Evolutionary conservation across 2,888 invertebrate species (phyloP).

Genomic region (Caenorhabditis afra): DNA sequence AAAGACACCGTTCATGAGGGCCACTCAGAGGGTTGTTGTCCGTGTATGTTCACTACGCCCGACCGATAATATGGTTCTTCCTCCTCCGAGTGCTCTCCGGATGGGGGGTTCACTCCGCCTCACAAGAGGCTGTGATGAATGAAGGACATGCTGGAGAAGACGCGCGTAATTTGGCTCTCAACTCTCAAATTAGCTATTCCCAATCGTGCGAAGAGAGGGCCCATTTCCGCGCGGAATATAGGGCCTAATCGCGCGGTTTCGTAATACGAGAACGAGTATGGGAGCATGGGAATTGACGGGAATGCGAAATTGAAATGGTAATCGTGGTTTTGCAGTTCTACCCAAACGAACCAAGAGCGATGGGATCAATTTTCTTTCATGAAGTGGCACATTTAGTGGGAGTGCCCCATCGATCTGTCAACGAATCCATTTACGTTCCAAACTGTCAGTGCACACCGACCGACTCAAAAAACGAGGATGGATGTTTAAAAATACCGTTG

Average conservation of each 20-base stretch:
- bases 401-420: conserved; percentile 71
- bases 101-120: conserved; percentile 3
- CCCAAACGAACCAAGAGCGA: conserved; percentile 78
- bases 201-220: conserved; percentile 45
- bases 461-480: conserved; percentile 45
- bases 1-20: conserved; percentile 10
- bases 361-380: conserved; percentile 80
- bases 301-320: neutral
- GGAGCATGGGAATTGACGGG: conserved; percentile 35
- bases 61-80: conserved; percentile 46
- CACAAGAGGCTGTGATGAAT: conserved; percentile 42
- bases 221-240: conserved; percentile 51
- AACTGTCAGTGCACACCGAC: conserved; percentile 59
- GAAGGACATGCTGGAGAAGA: conserved; percentile 34
- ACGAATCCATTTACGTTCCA: conserved; percentile 64
- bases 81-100: conserved; percentile 6
- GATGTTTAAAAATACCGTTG: conserved; percentile 76
- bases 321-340: conserved; percentile 73
- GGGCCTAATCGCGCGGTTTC: conserved; percentile 42
- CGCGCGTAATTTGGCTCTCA: conserved; percentile 54
- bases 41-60: conserved; percentile 11
- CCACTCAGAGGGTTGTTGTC: conserved; percentile 2
- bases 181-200: conserved; percentile 57
- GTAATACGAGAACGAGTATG: conserved; percentile 51
- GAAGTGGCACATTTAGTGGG: conserved; percentile 76